These are phyloP conservation scores for Formicarius rufipectus DNA, from an alignment of 2,113 vertebrate genomes.

Conservation along the genomic window DNA sequence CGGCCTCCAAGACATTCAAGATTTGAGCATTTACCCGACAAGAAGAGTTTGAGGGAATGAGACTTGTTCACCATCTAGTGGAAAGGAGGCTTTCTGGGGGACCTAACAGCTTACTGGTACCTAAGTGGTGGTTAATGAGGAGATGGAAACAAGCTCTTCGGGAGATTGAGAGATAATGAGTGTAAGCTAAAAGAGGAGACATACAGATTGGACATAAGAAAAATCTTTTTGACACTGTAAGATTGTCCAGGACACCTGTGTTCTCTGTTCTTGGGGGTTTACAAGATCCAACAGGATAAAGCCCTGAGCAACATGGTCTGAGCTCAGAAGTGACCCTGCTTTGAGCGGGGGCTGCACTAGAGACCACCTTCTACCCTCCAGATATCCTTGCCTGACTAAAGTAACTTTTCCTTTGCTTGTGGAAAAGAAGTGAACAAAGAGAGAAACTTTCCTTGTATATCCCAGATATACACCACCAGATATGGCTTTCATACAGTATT, in stretches of 20 bases:
- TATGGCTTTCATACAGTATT: not conserved
- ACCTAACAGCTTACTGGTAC: not conserved
- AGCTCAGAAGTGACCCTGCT: not conserved
- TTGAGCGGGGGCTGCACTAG: not conserved
- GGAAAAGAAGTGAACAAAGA: not conserved
- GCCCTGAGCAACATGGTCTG: not conserved
- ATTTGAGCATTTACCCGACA: not conserved
- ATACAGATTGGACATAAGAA: not conserved
- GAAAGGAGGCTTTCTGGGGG: not conserved
- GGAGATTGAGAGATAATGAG: not conserved
- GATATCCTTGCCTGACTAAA: not conserved
- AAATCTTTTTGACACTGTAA: not conserved
- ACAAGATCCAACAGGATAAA: not conserved
- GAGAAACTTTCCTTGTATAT: not conserved
- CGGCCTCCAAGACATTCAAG: rapidly evolving
- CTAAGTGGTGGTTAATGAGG: not conserved
- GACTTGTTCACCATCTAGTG: not conserved
- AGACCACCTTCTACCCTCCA: not conserved
- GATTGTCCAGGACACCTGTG: not conserved
- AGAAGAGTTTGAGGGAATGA: not conserved
- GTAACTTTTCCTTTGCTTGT: not conserved
- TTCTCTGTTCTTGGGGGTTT: not conserved
- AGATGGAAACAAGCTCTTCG: not conserved
- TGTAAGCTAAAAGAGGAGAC: not conserved
- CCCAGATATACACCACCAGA: no score